Base-by-base conservation (phyloP, 2,113 vertebrate genomes). In the Tragelaphus imberbis region DNA sequence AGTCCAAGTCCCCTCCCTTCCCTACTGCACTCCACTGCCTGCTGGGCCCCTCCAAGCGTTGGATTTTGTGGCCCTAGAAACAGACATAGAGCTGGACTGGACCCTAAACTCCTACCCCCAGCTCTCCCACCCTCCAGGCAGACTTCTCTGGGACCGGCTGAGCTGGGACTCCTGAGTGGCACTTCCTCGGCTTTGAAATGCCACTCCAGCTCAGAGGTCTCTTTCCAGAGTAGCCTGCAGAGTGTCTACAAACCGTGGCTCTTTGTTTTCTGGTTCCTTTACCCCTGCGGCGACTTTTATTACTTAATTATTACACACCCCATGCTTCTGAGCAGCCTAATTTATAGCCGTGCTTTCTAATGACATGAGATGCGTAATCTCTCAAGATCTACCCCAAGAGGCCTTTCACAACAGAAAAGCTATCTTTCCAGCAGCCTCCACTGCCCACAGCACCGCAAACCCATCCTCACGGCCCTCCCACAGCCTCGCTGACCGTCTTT, bases 231-330 rank as follows among this genome's bases (percentile, higher is more conserved):
- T 63, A 79, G 4, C 81, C 90, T 53, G 93, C 44, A 96, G 98
- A 6, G 23, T n/a, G 63, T 98, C 99, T 98, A 98, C 98, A 99
- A 98, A 98, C 98, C 98, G 95, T 17, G 98, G 97, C 95, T 98
- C 97, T 98, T 97, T 98, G 97, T 97, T 94, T 98, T 91, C 98
- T 89, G 91, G 49, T 97, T 98, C 93, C 84, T 95, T 98, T 98
- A 99, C 99, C 98, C 99, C 99, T 95, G 98, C 97, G 96, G 99
- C 98, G 99, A 99, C 99, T 99, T 99, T 99, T 99, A 99, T 99
- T 99, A 99, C 99, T 99, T 99, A 99, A 99, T 99, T 99, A 99
- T 99, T 99, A 99, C 98, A 97, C 99, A 95, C 99, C 98, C 99
- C 99, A 99, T 99, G 99, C 99, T 98, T 98, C 98, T 96, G 98